phyloP scores from a whole-genome alignment of 2,113 vertebrate genomes.

The Holacanthus passer region DNA sequence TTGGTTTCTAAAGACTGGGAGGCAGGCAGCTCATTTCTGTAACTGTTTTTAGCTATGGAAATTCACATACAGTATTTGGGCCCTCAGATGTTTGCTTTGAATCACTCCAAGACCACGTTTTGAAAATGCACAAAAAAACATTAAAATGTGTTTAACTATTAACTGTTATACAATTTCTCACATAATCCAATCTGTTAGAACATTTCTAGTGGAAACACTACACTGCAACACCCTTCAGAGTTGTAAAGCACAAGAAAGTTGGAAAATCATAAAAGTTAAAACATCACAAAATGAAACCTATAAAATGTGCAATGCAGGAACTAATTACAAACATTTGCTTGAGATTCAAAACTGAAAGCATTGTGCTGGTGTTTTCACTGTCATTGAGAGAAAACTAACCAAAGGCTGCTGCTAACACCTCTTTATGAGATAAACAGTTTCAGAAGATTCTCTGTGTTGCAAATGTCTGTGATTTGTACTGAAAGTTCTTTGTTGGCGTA shows the following conservation, averaged over 20 bases:
- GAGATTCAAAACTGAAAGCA: slow-evolving; percentile 2
- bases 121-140: slow-evolving; percentile 5
- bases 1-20: slow-evolving; percentile 4
- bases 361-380: background rate
- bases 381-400: slow-evolving; percentile 1
- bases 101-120: background rate
- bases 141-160: background rate
- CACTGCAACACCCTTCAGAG: background rate
- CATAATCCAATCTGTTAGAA: background rate
- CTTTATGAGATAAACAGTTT: slow-evolving; percentile 22
- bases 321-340: slow-evolving; percentile 7
- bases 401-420: slow-evolving; percentile 14
- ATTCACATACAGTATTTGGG: background rate
- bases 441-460: slow-evolving; percentile 13
- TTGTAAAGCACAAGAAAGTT: background rate
- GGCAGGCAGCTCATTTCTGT: background rate
- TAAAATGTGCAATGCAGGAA: background rate
- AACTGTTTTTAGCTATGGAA: background rate
- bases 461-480: slow-evolving; percentile 18
- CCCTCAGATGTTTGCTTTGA: background rate
- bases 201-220: background rate
- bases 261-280: background rate
- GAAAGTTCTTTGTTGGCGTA: background rate
- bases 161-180: background rate
- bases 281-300: background rate